Conservation (phyloP, 2,113 vertebrate species). For the Lasiurus borealis region DNA sequence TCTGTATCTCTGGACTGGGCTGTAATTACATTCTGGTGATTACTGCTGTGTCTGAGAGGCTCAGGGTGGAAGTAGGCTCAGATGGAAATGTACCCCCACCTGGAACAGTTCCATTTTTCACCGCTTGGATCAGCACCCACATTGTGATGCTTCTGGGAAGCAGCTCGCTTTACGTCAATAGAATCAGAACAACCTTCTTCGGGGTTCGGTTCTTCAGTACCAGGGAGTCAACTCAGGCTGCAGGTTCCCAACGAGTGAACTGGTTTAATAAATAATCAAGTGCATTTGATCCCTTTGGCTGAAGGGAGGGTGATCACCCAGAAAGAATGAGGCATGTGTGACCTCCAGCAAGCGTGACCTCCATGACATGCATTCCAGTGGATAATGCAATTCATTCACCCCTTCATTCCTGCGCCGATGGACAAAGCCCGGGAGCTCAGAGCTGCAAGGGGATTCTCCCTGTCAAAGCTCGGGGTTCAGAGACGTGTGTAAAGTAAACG, state of each 20-base stretch:
- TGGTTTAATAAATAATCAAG: not conserved
- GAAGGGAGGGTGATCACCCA: not conserved
- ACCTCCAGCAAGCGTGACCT: not conserved
- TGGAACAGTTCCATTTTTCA: constrained; percentile 22
- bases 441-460: not conserved
- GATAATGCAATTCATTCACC: not conserved
- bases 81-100: constrained; percentile 61
- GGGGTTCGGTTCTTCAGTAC: not conserved
- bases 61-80: constrained; percentile 22
- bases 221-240: not conserved
- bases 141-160: no score
- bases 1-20: constrained; percentile 15
- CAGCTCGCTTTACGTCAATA: constrained; percentile 3
- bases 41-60: no score
- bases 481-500: not conserved
- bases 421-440: not conserved
- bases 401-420: not conserved
- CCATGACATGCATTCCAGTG: fast-evolving
- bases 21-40: constrained; percentile 54
- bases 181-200: constrained; percentile 45
- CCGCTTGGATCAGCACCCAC: no score
- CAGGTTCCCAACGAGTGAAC: constrained; percentile 4
- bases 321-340: not conserved
- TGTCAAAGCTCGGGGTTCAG: not conserved
- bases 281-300: constrained; percentile 7